phyloP scores from a whole-genome alignment of 2,888 invertebrate species.

The Pilophorus perplexus region DNA sequence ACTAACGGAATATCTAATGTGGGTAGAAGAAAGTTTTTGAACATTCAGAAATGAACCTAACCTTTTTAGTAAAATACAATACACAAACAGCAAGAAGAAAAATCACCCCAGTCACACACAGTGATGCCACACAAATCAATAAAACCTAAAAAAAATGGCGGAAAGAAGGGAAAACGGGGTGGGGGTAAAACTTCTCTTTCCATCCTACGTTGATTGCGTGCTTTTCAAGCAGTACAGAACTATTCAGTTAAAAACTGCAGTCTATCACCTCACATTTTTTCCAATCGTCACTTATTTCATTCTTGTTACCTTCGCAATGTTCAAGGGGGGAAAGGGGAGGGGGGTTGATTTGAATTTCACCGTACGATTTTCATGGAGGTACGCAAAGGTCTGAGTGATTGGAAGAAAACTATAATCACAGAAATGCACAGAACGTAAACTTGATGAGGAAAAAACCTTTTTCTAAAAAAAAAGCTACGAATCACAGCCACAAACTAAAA shows the following conservation, averaged over 20 bases:
- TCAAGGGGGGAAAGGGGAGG: neutral
- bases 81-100: too few relatives aligned
- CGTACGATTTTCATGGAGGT: neutral
- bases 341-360: too few relatives aligned
- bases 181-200: conserved; percentile 24
- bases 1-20: too few relatives aligned
- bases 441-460: neutral
- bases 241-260: neutral
- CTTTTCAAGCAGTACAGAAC: neutral
- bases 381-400: neutral
- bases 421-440: conserved; percentile 18
- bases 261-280: neutral
- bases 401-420: conserved; percentile 6
- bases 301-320: too few relatives aligned
- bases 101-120: too few relatives aligned
- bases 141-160: neutral
- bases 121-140: neutral
- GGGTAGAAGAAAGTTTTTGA: too few relatives aligned
- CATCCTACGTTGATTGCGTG: conserved; percentile 12
- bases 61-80: too few relatives aligned
- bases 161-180: neutral
- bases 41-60: neutral
- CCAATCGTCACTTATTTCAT: conserved; percentile 31
- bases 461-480: conserved; percentile 5
- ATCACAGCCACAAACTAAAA: conserved; percentile 37